These are phyloP conservation scores for Pseudochirops corinnae DNA, from an alignment of 2,797 vertebrate species.

Conservation along the genomic window DNA sequence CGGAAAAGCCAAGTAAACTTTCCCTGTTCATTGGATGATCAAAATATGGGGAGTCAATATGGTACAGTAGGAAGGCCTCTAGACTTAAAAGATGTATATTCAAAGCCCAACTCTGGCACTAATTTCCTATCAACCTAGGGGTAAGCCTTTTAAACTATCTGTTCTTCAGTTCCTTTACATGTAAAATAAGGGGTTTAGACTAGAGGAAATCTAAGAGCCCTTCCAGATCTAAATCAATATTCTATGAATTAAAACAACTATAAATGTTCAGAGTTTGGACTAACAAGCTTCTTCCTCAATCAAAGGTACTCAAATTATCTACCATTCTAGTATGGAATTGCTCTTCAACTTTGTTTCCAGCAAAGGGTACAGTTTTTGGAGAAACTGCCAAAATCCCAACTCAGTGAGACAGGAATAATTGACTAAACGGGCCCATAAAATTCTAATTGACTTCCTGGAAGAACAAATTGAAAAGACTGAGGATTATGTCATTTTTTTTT, in stretches of 20 bases:
- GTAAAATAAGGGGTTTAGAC: not conserved
- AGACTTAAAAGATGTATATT: not conserved
- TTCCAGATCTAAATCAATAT: not conserved
- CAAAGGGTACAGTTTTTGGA: not conserved
- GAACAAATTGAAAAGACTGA: not conserved
- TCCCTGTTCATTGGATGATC: slow-evolving; percentile 74
- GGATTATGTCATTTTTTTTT: slow-evolving; percentile 11
- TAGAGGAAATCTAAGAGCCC: not conserved
- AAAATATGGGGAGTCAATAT: slow-evolving; percentile 67
- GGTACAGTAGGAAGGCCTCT: slow-evolving; percentile 8
- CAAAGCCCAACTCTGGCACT: not conserved
- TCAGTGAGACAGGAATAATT: not conserved
- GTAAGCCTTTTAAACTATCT: not conserved
- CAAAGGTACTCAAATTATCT: not conserved
- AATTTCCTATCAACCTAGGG: not conserved
- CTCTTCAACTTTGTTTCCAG: not conserved
- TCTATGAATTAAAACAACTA: not conserved
- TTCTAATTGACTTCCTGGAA: not conserved
- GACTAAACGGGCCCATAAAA: not conserved
- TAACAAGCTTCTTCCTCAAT: not conserved
- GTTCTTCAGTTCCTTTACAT: not conserved
- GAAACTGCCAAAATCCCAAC: not conserved
- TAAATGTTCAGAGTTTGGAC: not conserved
- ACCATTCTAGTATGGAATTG: not conserved
- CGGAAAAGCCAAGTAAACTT: slow-evolving; percentile 72